Base-by-base conservation (phyloP, 2,888 invertebrate genomes). In the Lamproptera curius region DNA sequence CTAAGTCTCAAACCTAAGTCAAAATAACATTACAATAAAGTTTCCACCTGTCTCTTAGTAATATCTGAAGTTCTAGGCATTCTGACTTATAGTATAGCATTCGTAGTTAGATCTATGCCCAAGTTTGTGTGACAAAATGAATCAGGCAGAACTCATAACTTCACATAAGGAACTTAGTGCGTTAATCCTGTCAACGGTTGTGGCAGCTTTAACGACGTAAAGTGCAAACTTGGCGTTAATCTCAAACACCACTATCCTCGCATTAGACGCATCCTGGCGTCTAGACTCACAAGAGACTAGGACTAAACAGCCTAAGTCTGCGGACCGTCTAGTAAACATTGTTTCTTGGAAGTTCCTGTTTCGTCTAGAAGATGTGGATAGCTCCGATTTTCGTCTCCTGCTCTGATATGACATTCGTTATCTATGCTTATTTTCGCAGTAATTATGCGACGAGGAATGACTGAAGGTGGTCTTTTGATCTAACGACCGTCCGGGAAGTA, bases 291-390 rank as follows among this genome's bases (percentile, higher is more conserved):
- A 45, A 59, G 54, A 56, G 61, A 43, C 59, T 61, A 73, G n/a
- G 73, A 73, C 72, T 73, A 73, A 73, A 73, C 71, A 71, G 54
- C 54, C 56, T 55, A 50, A 35, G 51, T 34, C 42, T 42, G 46
- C 26, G 40, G 16, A 53, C 40, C 41, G 52, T 54, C 61, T 65
- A 62, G 62, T 62, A 67, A 53, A 45, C 48, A 49, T 42, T 26
- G 34, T 38, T 43, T 26, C 39, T 17, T 0, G 35, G 43, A n/a
- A 49, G 39, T 14, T 35, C 6, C 2, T 11, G 2, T 31, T 13
- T 10, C n/a, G n/a, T 31, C 1, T n/a, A n/a, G 14, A 4, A 2
- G 15, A n/a, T 4, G 16, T 36, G 16, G 16, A 10, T 6, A 16
- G 2, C 2, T 36, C 36, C 16, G 36, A 16, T 15, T 11, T 35